A percentile compares a stretch with the other conserved stretches of the same genome.
Conservation (phyloP, 2,888 invertebrate genomes). For the Apoda limacodes region DNA sequence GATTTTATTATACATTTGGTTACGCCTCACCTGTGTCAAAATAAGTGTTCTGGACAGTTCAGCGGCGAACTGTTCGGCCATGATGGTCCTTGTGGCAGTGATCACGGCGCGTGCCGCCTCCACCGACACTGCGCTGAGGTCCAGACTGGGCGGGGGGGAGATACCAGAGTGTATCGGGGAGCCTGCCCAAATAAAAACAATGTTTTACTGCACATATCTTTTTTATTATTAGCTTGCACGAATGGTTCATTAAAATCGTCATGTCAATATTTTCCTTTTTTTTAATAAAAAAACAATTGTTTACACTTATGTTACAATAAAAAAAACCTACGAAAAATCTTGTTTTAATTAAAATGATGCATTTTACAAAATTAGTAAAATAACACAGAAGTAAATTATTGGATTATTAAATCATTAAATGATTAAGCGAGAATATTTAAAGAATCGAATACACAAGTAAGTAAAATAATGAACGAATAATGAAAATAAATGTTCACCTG, state of each 20-base stretch:
- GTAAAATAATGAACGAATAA: too few species aligned
- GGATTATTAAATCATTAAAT: too few species aligned
- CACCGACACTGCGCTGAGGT: conserved; percentile 35
- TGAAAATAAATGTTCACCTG: too few species aligned
- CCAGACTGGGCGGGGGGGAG: conserved; percentile 28
- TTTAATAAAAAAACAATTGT: too few species aligned
- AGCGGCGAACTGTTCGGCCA: conserved; percentile 50
- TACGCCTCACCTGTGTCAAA: conserved; percentile 43
- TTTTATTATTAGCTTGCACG: background rate
- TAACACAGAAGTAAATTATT: too few species aligned
- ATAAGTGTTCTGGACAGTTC: conserved; percentile 51
- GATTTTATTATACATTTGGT: conserved; percentile 18
- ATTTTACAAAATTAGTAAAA: too few species aligned
- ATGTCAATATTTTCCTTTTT: too few species aligned
- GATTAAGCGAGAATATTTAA: too few species aligned
- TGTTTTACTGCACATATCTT: background rate
- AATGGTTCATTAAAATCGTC: background rate
- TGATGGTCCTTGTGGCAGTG: conserved; percentile 40
- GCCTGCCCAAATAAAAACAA: conserved; percentile 22
- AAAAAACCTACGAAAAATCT: too few species aligned
- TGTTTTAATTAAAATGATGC: too few species aligned
- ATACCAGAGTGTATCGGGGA: conserved; percentile 37
- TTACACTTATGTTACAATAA: too few species aligned
- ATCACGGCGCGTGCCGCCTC: conserved; percentile 62
- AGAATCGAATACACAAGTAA: too few species aligned